These are phyloP conservation scores for Aphaenogaster ashmeadi DNA, from an alignment of 1,140 invertebrate genomes.

Conservation along the genomic window DNA sequence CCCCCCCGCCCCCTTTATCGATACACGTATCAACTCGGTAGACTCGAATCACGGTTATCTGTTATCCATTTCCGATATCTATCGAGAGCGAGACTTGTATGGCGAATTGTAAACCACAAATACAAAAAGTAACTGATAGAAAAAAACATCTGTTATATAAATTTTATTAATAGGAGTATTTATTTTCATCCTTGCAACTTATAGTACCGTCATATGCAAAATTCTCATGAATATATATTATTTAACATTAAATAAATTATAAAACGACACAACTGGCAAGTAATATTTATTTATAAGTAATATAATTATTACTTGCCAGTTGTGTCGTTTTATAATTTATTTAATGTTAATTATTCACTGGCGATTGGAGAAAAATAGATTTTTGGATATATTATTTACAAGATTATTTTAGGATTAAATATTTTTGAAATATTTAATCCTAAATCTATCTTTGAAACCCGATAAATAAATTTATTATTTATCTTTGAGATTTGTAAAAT, in stretches of 20 bases:
- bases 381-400: not conserved
- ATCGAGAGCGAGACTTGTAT: not conserved
- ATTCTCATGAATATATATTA: constrained; percentile 1
- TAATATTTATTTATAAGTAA: too few relatives aligned
- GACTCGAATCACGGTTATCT: constrained; percentile 26
- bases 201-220: not conserved
- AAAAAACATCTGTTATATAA: not conserved
- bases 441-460: too few relatives aligned
- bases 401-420: not conserved
- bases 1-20: not conserved
- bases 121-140: not conserved
- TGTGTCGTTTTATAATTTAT: too few relatives aligned
- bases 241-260: not conserved
- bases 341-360: too few relatives aligned
- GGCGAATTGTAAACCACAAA: not conserved
- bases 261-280: too few relatives aligned
- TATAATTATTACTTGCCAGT: too few relatives aligned
- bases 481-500: too few relatives aligned
- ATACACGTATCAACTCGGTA: constrained; percentile 23
- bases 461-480: too few relatives aligned
- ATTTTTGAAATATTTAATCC: not conserved
- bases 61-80: constrained; percentile 38
- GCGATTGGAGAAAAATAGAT: too few relatives aligned
- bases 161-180: not conserved
- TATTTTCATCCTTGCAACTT: not conserved